These are phyloP conservation scores for Calliphora vomitoria DNA, from an alignment of 2,888 invertebrate species.

Conservation along the genomic window DNA sequence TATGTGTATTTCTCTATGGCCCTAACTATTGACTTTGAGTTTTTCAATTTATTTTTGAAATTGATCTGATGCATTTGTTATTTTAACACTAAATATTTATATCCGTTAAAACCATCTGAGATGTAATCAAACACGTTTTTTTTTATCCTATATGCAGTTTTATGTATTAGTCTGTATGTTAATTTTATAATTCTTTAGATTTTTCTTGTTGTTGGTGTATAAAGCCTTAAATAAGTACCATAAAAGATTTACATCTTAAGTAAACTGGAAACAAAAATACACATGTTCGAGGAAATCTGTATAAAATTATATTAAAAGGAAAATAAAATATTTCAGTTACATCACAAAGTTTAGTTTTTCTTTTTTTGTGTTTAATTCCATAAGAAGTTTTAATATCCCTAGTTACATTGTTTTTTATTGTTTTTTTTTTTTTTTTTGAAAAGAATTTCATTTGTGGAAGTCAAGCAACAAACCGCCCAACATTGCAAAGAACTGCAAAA, in stretches of 20 bases:
- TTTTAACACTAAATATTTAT: not conserved
- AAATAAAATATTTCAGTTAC: constrained; percentile 34
- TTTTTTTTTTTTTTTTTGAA: not conserved
- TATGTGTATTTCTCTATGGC: too few relatives aligned
- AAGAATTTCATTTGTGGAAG: constrained; percentile 41
- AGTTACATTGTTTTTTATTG: not conserved
- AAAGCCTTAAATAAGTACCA: constrained; percentile 26
- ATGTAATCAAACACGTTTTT: not conserved
- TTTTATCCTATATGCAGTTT: not conserved
- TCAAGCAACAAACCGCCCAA: constrained; percentile 34
- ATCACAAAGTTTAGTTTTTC: constrained; percentile 2
- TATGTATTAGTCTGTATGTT: constrained; percentile 1
- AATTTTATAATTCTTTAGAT: constrained; percentile 22
- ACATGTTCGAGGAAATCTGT: not conserved
- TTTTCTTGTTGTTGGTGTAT: not conserved
- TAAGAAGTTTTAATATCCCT: constrained; percentile 44
- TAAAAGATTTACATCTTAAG: constrained; percentile 44
- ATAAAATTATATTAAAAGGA: constrained; percentile 31
- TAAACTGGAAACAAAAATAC: constrained; percentile 20
- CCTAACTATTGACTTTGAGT: too few relatives aligned
- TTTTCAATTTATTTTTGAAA: too few relatives aligned
- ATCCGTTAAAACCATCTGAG: not conserved
- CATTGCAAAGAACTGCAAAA: not conserved
- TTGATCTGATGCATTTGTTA: too few relatives aligned
- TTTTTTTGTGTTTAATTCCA: not conserved